Evolutionary conservation across 2,113 vertebrate species (phyloP).

Genomic region (Marcusenius ussheri): DNA sequence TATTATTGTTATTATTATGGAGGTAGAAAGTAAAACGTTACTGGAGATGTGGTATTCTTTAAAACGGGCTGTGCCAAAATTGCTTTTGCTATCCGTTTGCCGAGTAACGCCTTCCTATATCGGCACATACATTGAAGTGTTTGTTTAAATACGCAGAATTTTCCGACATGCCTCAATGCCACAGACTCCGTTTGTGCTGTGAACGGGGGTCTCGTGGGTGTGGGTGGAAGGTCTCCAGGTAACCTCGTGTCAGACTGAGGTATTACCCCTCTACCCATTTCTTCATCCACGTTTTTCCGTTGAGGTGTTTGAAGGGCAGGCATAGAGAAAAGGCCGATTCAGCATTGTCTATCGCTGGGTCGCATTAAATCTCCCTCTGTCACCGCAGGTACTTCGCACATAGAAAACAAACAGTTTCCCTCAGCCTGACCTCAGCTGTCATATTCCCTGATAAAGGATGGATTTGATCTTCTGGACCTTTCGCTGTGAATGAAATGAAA

Average conservation of each 20-base stretch:
- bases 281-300: not conserved
- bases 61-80: not conserved
- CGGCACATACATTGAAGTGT: not conserved
- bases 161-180: not conserved
- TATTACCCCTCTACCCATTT: not conserved
- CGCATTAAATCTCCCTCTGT: not conserved
- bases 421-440: not conserved
- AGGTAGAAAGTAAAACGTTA: constrained; percentile 40
- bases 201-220: not conserved
- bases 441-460: not conserved
- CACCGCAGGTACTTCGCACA: not conserved
- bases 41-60: constrained; percentile 32
- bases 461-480: not conserved
- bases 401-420: not conserved
- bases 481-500: not conserved
- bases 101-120: not conserved
- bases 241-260: not conserved
- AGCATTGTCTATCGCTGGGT: not conserved
- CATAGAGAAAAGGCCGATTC: not conserved
- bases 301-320: not conserved
- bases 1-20: constrained; percentile 53
- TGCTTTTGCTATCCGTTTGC: not conserved
- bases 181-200: not conserved
- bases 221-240: constrained; percentile 5
- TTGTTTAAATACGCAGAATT: too few relatives aligned